phyloP scores from a whole-genome alignment of 1,140 invertebrate species.

The Rhagoletis zephyria region DNA sequence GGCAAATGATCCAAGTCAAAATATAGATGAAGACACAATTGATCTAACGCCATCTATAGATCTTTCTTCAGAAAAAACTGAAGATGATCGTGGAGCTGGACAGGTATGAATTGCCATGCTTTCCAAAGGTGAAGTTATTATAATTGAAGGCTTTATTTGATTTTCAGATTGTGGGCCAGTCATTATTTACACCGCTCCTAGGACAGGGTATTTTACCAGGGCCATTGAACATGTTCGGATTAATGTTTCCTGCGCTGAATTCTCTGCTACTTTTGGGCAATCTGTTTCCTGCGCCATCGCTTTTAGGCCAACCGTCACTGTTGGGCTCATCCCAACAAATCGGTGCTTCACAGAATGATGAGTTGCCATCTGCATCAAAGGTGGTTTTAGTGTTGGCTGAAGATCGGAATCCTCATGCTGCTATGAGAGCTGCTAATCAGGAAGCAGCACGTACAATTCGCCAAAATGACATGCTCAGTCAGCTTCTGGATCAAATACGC shows the following conservation, averaged over 20 bases:
- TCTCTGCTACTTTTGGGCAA: background rate
- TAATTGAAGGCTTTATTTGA: background rate
- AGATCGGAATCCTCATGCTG: constrained; percentile 36
- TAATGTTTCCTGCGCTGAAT: constrained; percentile 26
- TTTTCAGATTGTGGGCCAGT: constrained; percentile 40
- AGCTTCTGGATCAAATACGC: background rate
- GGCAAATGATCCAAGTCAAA: too few species aligned
- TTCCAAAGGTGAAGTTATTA: background rate
- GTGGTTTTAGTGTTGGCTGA: constrained; percentile 67
- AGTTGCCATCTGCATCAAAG: constrained; percentile 61
- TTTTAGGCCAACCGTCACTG: background rate
- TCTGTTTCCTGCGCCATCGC: background rate
- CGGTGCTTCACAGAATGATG: background rate
- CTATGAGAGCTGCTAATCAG: constrained; percentile 15
- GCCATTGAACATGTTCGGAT: background rate
- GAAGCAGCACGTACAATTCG: constrained; percentile 47
- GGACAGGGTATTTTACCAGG: constrained; percentile 4
- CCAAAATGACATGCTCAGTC: constrained; percentile 38
- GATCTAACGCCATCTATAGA: constrained; percentile 9
- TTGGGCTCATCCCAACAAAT: constrained; percentile 6
- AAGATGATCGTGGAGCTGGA: background rate
- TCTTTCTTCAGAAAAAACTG: background rate
- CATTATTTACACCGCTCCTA: background rate
- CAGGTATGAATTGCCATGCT: background rate
- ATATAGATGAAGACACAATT: constrained; percentile 4